These are phyloP conservation scores for Archips crataeganus DNA, from an alignment of 2,888 invertebrate genomes.

Conservation along the genomic window DNA sequence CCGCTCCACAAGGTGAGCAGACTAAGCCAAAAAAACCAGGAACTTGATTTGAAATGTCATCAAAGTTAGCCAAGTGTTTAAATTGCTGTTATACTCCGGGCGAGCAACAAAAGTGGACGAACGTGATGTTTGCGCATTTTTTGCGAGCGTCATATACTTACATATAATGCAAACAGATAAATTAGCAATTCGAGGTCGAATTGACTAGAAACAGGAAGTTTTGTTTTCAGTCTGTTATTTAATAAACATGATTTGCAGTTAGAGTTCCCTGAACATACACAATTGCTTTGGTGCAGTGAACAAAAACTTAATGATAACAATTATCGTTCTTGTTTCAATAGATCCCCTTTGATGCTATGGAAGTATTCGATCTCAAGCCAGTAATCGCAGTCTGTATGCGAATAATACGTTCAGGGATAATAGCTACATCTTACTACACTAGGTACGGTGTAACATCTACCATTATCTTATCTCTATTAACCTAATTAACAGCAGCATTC, in stretches of 20 bases:
- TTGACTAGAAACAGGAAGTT: slow-evolving; percentile 32
- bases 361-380: background rate
- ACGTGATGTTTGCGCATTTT: slow-evolving; percentile 54
- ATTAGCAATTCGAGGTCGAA: slow-evolving; percentile 34
- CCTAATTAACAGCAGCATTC: background rate
- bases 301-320: background rate
- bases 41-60: slow-evolving; percentile 47
- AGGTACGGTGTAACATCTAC: background rate
- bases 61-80: slow-evolving; percentile 30
- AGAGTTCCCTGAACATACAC: background rate
- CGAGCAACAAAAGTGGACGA: slow-evolving; percentile 33
- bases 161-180: slow-evolving; percentile 36
- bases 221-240: slow-evolving; percentile 23
- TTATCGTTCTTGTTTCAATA: background rate
- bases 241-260: slow-evolving; percentile 3
- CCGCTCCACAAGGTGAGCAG: slow-evolving; percentile 53
- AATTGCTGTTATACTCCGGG: slow-evolving; percentile 25
- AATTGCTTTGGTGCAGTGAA: background rate
- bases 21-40: slow-evolving; percentile 54
- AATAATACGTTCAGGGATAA: no score
- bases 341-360: no score
- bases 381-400: no score
- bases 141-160: slow-evolving; percentile 43
- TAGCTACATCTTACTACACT: no score
- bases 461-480: background rate